Base-by-base conservation (phyloP, 2,797 vertebrate genomes). In the Alectoris magna region DNA sequence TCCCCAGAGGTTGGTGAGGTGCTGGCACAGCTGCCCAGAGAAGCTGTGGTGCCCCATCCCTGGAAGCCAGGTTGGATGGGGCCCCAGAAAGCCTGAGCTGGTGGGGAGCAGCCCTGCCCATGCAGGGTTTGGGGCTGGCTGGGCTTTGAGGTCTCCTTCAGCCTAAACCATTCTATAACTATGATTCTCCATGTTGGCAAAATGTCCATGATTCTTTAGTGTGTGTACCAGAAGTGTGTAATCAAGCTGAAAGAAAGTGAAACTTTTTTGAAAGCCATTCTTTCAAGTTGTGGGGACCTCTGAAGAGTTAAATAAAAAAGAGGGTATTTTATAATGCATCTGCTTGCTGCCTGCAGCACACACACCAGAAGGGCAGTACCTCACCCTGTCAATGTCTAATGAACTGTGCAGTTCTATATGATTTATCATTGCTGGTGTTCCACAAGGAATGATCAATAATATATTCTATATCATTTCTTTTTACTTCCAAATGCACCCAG, bases 361-460 rank as follows among this genome's bases (percentile, higher is more conserved):
- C 48, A 46, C 53, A 94, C 38, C 88, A 90, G 84, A 88, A 85
- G 63, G 77, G 59, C 85, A 70, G 71, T 85, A 60, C 81, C 75
- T 93, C 87, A 77, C 87, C 93, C 78, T 87, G 70, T 96, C 92
- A 91, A 96, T 96, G 76, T 91, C 94, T 97, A 97, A 97, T 96
- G 96, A 97, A 96, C 88, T 93, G 95, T 93, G 68, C 72, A 91
- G 71, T 88, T 91, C 91, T 38, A 43, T 93, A 81, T 86, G 87
- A 96, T 94, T 96, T 94, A 91, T 92, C 63, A 14, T 88, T 95
- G 94, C 49, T 88, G 62, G 87, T 96, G 66, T 85, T 94, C 76
- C 74, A 91, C 92, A 49, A 94, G 84, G 95, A 96, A 87, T 84
- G 85, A 96, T 97, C 97, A 95, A 97, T 97, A 97, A 91, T 84